These are phyloP conservation scores for Geopemphigus sp. DNA, from an alignment of 1,140 invertebrate species.

Conservation along the genomic window DNA sequence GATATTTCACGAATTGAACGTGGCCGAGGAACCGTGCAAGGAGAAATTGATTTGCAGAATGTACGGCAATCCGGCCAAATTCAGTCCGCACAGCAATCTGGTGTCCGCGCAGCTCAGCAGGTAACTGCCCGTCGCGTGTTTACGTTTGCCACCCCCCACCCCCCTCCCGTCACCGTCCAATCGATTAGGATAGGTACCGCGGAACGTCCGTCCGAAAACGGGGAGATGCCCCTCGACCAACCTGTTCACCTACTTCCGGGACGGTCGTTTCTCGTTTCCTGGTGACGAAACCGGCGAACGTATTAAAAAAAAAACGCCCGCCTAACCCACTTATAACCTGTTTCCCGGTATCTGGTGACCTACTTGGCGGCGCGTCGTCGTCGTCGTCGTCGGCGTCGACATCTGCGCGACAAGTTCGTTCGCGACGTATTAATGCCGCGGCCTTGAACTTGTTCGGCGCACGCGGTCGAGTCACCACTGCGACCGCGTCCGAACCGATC, in stretches of 20 bases:
- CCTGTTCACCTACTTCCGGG: constrained; percentile 33
- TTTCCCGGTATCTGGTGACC: constrained; percentile 17
- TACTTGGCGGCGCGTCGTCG: not conserved
- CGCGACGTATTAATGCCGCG: not conserved
- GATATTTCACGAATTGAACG: constrained; percentile 67
- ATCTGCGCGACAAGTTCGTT: not conserved
- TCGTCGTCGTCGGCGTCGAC: not conserved
- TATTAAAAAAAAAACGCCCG: not conserved
- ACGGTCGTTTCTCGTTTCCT: too few relatives aligned
- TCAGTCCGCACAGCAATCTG: constrained; percentile 78
- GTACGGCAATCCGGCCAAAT: constrained; percentile 74
- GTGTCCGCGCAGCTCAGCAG: constrained; percentile 74
- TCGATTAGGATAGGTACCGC: too few relatives aligned
- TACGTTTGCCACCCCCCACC: too few relatives aligned
- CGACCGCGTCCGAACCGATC: too few relatives aligned
- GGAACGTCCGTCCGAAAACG: too few relatives aligned
- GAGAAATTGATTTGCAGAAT: constrained; percentile 76
- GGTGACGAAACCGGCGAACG: not conserved
- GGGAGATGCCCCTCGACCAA: not conserved
- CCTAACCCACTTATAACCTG: constrained; percentile 38
- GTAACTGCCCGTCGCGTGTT: too few relatives aligned
- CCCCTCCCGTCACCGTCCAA: too few relatives aligned
- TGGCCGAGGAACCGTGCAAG: constrained; percentile 67
- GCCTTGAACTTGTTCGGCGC: constrained; percentile 34
- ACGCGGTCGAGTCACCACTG: too few relatives aligned